phyloP scores from a whole-genome alignment of 2,888 invertebrate genomes.

The Celastrina argiolus region DNA sequence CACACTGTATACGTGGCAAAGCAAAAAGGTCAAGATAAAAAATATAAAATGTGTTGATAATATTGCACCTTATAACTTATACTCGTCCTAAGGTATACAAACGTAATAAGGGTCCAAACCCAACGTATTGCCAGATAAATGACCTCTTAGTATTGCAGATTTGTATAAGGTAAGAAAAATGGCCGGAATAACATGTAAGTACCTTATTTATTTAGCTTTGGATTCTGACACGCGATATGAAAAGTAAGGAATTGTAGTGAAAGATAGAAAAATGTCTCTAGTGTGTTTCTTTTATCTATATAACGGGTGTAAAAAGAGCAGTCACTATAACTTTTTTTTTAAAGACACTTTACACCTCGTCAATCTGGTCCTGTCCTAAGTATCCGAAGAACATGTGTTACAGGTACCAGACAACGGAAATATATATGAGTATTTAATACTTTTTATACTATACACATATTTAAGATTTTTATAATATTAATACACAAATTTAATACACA shows the following conservation, averaged over 20 bases:
- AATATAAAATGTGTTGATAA: background rate
- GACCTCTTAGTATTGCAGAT: conserved; percentile 12
- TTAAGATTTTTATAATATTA: no score
- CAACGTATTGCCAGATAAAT: conserved; percentile 1
- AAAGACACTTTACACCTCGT: no score
- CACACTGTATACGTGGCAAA: no score
- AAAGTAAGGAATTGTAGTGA: background rate
- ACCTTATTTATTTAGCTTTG: conserved; percentile 8
- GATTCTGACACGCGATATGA: background rate
- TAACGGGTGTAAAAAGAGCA: no score
- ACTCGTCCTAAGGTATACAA: background rate
- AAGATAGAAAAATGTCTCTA: background rate
- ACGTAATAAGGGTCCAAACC: background rate
- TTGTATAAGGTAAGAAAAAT: conserved; percentile 1
- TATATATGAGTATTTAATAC: no score
- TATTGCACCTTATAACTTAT: background rate
- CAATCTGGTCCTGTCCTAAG: no score
- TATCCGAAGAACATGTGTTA: no score
- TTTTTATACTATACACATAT: no score
- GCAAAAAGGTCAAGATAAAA: no score
- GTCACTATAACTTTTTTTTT: no score
- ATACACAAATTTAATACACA: no score
- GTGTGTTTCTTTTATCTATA: background rate
- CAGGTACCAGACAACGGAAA: no score
- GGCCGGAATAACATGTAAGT: background rate